Evolutionary conservation across 2,113 vertebrate genomes (phyloP), one percentile per base, ranked within the genome.

Genomic region (Apteryx mantelli): DNA sequence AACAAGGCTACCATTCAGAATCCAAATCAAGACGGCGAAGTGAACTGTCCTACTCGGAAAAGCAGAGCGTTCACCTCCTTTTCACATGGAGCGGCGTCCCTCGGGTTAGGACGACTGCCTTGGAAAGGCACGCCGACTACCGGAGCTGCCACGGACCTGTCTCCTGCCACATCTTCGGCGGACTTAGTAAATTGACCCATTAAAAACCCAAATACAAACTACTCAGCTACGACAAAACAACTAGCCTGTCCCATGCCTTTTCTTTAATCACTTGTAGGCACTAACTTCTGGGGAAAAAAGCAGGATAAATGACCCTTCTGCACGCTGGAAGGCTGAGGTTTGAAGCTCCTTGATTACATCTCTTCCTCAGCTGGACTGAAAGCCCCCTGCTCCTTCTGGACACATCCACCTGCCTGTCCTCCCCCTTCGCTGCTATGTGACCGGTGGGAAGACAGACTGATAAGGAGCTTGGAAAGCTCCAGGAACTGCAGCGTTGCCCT

Each of bases 171-270:
- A 1, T 1, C 26, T n/a, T 13, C 34, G 2, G 13, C 1, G 4
- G 13, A 34, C 28, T 21, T 2, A 0, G 1, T 2, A 32, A 26
- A 3, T 18, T 7, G 30, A 9, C 69, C 19, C 17, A 2, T 9
- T 11, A 8, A 26, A n/a, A 34, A 5, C 9, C 73, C 55, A 32
- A 22, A 2, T 4, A 8, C 3, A 7, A 38, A 26, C 21, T 0
- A 50, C 82, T 38, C 69, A 1, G n/a, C 26, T 6, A 3, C 0
- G 21, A 15, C 53, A 16, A 7, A 34, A 34, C 25, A 20, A 4
- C 8, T 1, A 3, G 19, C 20, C 40, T 26, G 14, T 46, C 44
- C 7, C 34, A 7, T 19, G 22, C 53, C 19, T 2, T 46, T 30
- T 13, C 5, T 0, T 11, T 38, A 19, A 28, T 6, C 52, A 2